Evolutionary conservation across 2,888 invertebrate species (phyloP).

Genomic region (Ceratothoa steindachneri): DNA sequence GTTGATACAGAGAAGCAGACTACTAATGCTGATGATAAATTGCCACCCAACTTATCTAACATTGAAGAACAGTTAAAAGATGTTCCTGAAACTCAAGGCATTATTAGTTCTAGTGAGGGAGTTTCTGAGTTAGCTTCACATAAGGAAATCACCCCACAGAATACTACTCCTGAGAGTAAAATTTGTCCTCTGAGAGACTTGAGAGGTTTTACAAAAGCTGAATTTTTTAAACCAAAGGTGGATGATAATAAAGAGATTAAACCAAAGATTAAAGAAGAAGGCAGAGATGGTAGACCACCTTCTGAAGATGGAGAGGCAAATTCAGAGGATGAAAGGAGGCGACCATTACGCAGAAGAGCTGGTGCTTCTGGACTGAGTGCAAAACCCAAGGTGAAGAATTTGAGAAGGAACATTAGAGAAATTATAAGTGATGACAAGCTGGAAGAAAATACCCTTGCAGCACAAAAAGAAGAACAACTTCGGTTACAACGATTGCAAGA

Average conservation of each 20-base stretch:
- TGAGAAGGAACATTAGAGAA: conserved; percentile 77
- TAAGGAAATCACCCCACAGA: no score
- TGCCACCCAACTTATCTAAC: no score
- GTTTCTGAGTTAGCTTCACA: no score
- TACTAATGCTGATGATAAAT: no score
- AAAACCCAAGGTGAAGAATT: conserved; percentile 41
- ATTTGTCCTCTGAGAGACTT: no score
- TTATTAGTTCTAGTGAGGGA: background rate
- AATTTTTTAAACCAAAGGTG: no score
- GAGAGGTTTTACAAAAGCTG: no score
- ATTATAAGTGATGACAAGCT: conserved; percentile 89
- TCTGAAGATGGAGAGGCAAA: conserved; percentile 14
- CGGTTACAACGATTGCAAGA: conserved; percentile 36
- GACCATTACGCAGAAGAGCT: background rate
- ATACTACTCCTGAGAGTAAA: no score
- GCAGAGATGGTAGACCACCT: background rate
- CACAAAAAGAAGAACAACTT: conserved; percentile 60
- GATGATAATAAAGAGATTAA: conserved; percentile 12
- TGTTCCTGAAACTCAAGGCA: background rate
- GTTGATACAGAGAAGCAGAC: no score
- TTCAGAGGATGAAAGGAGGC: conserved; percentile 13
- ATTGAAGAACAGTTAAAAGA: no score
- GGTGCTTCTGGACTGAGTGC: conserved; percentile 23
- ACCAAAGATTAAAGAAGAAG: background rate
- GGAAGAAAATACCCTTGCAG: conserved; percentile 84